phyloP scores from a whole-genome alignment of 2,113 vertebrate genomes.

The Oceanites oceanicus region DNA sequence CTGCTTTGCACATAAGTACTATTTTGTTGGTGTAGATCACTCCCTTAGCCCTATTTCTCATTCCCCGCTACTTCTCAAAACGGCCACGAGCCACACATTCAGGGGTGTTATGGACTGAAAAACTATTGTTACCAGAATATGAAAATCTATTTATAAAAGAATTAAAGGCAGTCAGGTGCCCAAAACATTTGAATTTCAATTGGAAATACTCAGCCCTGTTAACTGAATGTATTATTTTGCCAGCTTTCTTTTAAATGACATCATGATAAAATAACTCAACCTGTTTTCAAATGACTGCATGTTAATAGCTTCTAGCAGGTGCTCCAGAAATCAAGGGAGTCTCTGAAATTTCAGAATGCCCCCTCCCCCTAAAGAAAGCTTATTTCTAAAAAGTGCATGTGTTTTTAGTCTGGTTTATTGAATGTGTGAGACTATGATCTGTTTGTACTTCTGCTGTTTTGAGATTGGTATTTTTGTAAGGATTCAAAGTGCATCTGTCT shows the following conservation, averaged over 20 bases:
- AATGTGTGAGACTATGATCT: conserved; percentile 50
- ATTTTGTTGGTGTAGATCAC: not conserved
- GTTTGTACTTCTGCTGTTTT: conserved; percentile 40
- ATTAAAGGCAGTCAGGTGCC: not conserved
- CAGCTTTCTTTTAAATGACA: conserved; percentile 23
- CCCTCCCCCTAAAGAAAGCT: not conserved
- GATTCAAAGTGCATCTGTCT: conserved; percentile 1
- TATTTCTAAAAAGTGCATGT: not conserved
- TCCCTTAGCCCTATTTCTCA: not conserved
- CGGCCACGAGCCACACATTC: not conserved
- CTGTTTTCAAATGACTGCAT: conserved; percentile 23
- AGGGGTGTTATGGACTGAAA: not conserved
- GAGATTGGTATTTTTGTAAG: conserved; percentile 2
- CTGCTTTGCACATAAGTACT: not conserved
- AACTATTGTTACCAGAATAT: not conserved
- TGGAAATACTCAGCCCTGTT: not conserved
- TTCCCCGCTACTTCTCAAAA: not conserved
- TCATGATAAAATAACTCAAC: conserved; percentile 33
- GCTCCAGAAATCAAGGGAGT: conserved; percentile 1
- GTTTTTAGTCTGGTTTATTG: conserved; percentile 17
- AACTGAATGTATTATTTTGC: conserved; percentile 1
- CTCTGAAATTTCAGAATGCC: not conserved
- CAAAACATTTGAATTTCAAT: conserved; percentile 24
- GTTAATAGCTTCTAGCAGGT: conserved; percentile 40
- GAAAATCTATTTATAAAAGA: conserved; percentile 19